A percentile compares a stretch with the other conserved stretches of the same genome.
phyloP scores from a whole-genome alignment of 2,888 invertebrate species.

The Marasmarcha lunaedactyla region DNA sequence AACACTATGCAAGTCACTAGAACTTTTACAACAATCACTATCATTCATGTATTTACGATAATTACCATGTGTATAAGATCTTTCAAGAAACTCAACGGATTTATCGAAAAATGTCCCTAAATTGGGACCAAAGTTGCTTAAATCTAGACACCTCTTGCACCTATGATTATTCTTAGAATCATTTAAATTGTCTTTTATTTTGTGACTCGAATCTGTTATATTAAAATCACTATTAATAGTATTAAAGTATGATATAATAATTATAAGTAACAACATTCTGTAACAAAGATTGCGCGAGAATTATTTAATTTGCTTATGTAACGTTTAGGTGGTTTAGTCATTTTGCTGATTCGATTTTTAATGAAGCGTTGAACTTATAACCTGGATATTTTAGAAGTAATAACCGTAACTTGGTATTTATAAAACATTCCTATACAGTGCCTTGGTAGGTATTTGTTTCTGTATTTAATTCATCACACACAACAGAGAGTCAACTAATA shows the following conservation, averaged over 20 bases:
- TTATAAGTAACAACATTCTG: background rate
- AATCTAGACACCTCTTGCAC: slow-evolving; percentile 18
- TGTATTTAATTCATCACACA: too few relatives aligned
- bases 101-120: slow-evolving; percentile 22
- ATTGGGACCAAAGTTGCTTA: slow-evolving; percentile 14
- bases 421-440: too few relatives aligned
- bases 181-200: slow-evolving; percentile 24
- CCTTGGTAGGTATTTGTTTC: too few relatives aligned
- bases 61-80: slow-evolving; percentile 27
- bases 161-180: slow-evolving; percentile 21
- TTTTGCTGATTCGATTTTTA: too few relatives aligned
- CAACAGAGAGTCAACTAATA: too few relatives aligned
- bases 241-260: too few relatives aligned
- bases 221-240: slow-evolving; percentile 18
- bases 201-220: slow-evolving; percentile 24
- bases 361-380: too few relatives aligned
- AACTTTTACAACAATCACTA: slow-evolving; percentile 27
- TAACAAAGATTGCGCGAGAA: too few relatives aligned
- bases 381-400: too few relatives aligned
- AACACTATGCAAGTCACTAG: slow-evolving; percentile 2
- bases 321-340: too few relatives aligned
- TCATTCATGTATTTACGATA: slow-evolving; percentile 26
- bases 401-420: too few relatives aligned
- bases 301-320: too few relatives aligned
- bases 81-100: slow-evolving; percentile 26